Base-by-base conservation (phyloP, 2,797 vertebrate species). In the Austrolebias charrua region DNA sequence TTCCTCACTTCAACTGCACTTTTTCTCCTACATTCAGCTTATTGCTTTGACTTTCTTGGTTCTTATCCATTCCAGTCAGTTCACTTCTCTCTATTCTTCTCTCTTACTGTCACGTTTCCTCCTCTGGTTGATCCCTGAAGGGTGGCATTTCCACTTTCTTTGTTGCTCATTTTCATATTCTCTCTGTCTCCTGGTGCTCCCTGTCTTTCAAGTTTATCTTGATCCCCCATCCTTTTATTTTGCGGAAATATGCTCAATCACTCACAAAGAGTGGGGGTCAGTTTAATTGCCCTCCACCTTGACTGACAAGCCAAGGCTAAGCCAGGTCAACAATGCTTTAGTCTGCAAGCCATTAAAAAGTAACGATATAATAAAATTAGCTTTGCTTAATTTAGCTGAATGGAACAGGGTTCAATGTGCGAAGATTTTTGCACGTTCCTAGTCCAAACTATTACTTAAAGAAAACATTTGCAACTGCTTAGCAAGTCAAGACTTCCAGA, bases 141-240 rank as follows among this genome's bases (percentile, higher is more conserved):
- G 78, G 78, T 85, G 80, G 79, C 80, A 77, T 84, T 85, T 83
- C 75, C 68, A 80, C 82, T 76, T 80, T 80, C 77, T 86, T 83
- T 86, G 78, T 86, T 75, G 80, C 75, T 79, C 71, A 73, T 87
- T 89, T 83, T 86, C 72, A 83, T 86, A 86, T 85, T 81, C 78
- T 61, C 59, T 63, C 51, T 56, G 45, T 78, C 63, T 81, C 55
- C 64, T 13, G 2, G 46, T 67, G 71, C 68, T 80, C 66, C 19
- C 24, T 47, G 69, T 69, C 73, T 76, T 75, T 78, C 56, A 64
- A 66, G 70, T 81, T 75, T 69, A 81, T 84, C 82, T 79, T 76
- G 83, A 87, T 87, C 78, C 63, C 40, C 46, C 62, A 49, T 75
- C 61, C 63, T 71, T 47, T 73, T 80, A 67, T 74, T 63, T 64